Base-by-base conservation (phyloP, 1,140 invertebrate species). In the Drosophila navojoa region DNA sequence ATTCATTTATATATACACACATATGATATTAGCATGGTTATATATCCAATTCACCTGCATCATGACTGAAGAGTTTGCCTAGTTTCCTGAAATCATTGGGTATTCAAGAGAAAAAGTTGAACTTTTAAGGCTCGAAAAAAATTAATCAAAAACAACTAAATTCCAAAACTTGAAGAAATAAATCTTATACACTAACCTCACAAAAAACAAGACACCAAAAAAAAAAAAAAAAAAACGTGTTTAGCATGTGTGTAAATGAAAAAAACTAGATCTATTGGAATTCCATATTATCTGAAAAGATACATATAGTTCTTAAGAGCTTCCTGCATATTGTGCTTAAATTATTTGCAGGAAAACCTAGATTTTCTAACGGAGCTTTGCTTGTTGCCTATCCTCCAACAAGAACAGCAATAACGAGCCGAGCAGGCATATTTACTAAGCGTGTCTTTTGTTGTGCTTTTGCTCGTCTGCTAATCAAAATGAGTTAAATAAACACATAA, bases 401-500 rank as follows among this genome's bases (percentile, higher is more conserved):
- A 52, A 29, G 10, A 16, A 61, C 10, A 69, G 4, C 32, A 22
- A 22, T 22, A 49, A 29, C 27, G 27, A 29, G 27, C 4, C 2
- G 5, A 5, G 29, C 44, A 53, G 44, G n/a, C 42, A 38, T 11
- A 67, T 27, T 11, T 47, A 22, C 22, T 71, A 53, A 69, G 61
- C 54, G 68, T 75, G 57, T 61, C 72, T 76, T 74, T 72, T 78
- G 53, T 77, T 76, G 81, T 73, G 69, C 67, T 82, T 82, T 84
- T 84, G 35, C 76, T 79, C 79, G 79, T 66, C 64, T 71, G 79
- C 80, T 87, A 87, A 87, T 89, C 84, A 89, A 87, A 87, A 87
- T 87, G 84, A 87, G 84, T 87, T 87, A 87, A 87, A 90, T 87
- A 89, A 89, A 89, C 84, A 87, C 84, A 87, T 90, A 90, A 90